Percentiles rank a stretch among this genome's conserved stretches.
phyloP scores from a whole-genome alignment of 1,140 invertebrate species.

The Cephus cinctus region DNA sequence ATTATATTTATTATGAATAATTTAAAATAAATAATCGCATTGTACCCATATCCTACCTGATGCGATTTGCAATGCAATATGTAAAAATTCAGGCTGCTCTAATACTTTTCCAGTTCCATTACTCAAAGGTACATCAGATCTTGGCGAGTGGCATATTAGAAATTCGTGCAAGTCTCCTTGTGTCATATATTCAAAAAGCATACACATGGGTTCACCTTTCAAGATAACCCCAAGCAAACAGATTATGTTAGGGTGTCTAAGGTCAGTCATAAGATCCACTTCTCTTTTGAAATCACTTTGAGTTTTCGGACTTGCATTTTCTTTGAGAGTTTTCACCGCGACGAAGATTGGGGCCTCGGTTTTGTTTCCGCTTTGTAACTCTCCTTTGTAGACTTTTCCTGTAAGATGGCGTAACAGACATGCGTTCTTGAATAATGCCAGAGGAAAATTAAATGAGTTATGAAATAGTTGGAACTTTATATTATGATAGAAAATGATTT shows the following conservation, averaged over 20 bases:
- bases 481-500: not conserved
- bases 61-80: slow-evolving; percentile 88
- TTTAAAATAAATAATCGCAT: slow-evolving; percentile 7
- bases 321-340: slow-evolving; percentile 92
- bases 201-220: slow-evolving; percentile 89
- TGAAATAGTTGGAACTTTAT: no score
- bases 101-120: slow-evolving; percentile 68
- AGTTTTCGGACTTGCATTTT: slow-evolving; percentile 88
- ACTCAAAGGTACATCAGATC: slow-evolving; percentile 62
- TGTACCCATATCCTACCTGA: no score
- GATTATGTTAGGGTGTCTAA: slow-evolving; percentile 94
- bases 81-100: slow-evolving; percentile 77
- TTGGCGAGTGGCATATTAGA: slow-evolving; percentile 83
- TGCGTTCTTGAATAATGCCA: no score
- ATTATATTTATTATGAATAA: not conserved
- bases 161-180: slow-evolving; percentile 95
- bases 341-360: slow-evolving; percentile 68
- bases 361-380: slow-evolving; percentile 71
- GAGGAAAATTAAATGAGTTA: no score
- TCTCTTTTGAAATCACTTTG: slow-evolving; percentile 88
- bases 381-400: slow-evolving; percentile 91
- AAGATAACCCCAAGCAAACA: slow-evolving; percentile 90
- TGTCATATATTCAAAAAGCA: slow-evolving; percentile 96
- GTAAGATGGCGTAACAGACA: slow-evolving; percentile 10
- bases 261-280: slow-evolving; percentile 90